Base-by-base conservation (phyloP, 2,888 invertebrate species). In the Caenorhabditis angaria region DNA sequence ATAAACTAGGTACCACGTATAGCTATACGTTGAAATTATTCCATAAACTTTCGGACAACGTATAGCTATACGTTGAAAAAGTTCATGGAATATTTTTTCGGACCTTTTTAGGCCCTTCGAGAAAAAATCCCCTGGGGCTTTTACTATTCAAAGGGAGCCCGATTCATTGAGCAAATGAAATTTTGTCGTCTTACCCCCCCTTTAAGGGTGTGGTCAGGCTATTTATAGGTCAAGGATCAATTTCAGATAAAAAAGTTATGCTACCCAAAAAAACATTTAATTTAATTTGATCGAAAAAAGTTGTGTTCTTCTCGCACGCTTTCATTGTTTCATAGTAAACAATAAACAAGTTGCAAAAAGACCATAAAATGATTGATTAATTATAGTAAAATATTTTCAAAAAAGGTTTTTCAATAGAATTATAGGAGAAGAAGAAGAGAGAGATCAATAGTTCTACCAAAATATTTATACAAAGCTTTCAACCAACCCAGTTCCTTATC, bases 261-360 rank as follows among this genome's bases (percentile, higher is more conserved):
- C 32, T 32, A 8, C 32, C 32, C 32, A 32, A 32, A 32, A 32
- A 32, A 32, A 32, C 5, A 32, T 10, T 32, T 32, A 5, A 32
- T 8, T 32, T 10, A 32, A 8, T 32, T 32, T 32, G 5, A 18
- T 41, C 18, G n/a, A n/a, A n/a, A n/a, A n/a, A n/a, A n/a, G n/a
- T 41, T 6, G 10, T 18, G 6, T 10, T 18, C 3, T 41, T 41
- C 41, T 18, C 41, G 2, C 41, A 18, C 41, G 14, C 41, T 41
- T 41, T 41, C 41, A 41, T 41, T 41, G 41, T 41, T 41, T 41
- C 41, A 41, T 18, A 41, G 41, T 41, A 3, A 41, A 41, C 41
- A 41, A 41, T 41, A 41, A 41, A 41, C 41, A 41, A 41, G 41
- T 41, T 41, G 41, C 32, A 32, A 32, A 8, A 32, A 41, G 41